A percentile compares a stretch with the other conserved stretches of the same genome.
These are phyloP conservation scores for Grantiella picta DNA, from an alignment of 2,113 vertebrate species.

Conservation along the genomic window DNA sequence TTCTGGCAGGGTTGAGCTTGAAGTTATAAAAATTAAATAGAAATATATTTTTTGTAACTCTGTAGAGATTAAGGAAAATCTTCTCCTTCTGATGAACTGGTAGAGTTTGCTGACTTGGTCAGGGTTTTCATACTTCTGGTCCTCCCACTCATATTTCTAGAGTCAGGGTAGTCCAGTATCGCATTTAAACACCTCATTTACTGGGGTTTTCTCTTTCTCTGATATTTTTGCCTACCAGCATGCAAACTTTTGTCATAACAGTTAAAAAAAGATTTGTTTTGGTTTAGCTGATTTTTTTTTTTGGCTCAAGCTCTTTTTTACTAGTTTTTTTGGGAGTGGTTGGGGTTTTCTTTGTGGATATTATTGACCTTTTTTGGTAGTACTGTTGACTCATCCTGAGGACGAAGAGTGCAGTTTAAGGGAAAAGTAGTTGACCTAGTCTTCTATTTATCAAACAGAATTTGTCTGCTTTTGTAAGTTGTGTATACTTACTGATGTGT, in stretches of 20 bases:
- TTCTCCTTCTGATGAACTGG: not conserved
- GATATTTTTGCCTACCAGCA: not conserved
- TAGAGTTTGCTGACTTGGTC: not conserved
- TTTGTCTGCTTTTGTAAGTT: not conserved
- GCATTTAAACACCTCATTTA: not conserved
- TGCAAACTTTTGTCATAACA: not conserved
- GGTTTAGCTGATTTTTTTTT: not conserved
- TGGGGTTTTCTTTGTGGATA: not conserved
- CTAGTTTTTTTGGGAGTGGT: accelerated
- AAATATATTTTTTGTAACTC: not conserved
- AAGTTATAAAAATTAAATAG: not conserved
- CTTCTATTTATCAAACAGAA: slow-evolving; percentile 30
- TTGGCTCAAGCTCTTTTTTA: not conserved
- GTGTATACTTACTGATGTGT: not conserved
- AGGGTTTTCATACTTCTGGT: not conserved
- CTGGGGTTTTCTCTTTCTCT: not conserved
- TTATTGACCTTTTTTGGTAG: not conserved
- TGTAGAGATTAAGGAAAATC: not conserved
- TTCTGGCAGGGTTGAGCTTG: not conserved
- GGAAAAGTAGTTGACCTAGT: not conserved
- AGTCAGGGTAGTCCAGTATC: not conserved
- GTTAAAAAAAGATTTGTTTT: not conserved
- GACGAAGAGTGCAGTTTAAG: not conserved
- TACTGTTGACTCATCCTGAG: not conserved
- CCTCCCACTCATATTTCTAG: not conserved